Evolutionary conservation across 2,888 invertebrate species (phyloP), one percentile per base, ranked within the genome.

Genomic region (Ophion obscuratus): DNA sequence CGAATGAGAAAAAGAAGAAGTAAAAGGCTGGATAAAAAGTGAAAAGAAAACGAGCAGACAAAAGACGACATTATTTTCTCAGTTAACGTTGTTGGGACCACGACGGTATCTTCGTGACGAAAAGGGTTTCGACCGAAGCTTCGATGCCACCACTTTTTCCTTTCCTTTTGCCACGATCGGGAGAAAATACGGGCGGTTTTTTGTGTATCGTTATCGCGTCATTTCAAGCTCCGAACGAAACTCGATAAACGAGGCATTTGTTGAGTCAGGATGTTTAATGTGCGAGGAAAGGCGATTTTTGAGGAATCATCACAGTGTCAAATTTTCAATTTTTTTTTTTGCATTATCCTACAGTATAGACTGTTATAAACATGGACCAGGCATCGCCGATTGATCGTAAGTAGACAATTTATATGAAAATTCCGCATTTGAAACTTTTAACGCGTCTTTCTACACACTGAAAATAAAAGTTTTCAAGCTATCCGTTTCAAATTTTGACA

Each of bases 141-240:
- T 7, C 36, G 24, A 31, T 14, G 24, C 53, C n/a, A 66, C 17
- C 0, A 10, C 47, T 64, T 66, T 47, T 24, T 57, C 36, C 40
- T 36, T 9, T 11, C 11, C 14, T 47, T 31, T 64, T 53, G 3
- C 17, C 11, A 31, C 59, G 59, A 59, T 36, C n/a, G 53, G 6
- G 20, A 20, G 36, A 4, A 66, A 27, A 36, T 17, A 17, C 62
- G 44, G 59, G 27, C 36, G 10, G 3, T 59, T 10, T 40, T 74
- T 74, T 66, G n/a, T 47, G 47, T 66, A 57, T 77, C 70, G 61
- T 78, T 61, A 68, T 47, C 70, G 61, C n/a, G 70, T 70, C 61
- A 31, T 47, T 62, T 36, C 7, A 14, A 44, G 59, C 11, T 31
- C 11, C 2, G 24, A 24, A 40, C 5, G 59, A 44, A 79, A 79